Evolutionary conservation across 2,113 vertebrate species (phyloP), one percentile per base, ranked within the genome.

Genomic region (Dendrocopos noguchii): DNA sequence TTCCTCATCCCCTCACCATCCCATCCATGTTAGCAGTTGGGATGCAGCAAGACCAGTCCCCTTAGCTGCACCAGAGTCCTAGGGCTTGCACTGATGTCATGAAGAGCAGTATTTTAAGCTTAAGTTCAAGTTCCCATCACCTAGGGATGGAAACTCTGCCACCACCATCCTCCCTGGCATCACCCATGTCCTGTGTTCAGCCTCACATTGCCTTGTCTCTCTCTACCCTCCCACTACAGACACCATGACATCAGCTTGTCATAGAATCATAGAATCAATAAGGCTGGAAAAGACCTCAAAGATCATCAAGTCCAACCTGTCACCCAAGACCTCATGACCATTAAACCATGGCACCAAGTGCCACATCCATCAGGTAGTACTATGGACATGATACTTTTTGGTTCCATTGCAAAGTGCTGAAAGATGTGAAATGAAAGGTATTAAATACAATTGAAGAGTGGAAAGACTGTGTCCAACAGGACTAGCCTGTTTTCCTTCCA

Each of bases 361-460:
- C 36, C 36, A 39, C 36, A 9, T 39, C 36, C 36, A 91, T 73
- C 27, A 22, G 5, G 16, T 15, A 4, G 19, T 60, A n/a, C 80
- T 67, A 60, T 1, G 8, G 67, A 36, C 20, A 56, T 7, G 34
- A 3, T 22, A 25, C 12, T 47, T 60, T 65, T 74, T 34, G 3
- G 4, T 44, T 7, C 42, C 68, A 75, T 70, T 84, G 31, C 22
- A 14, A 81, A 86, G 74, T 46, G 53, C 9, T 92, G 88, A 92
- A 78, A 70, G 86, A 76, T 55, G 47, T 84, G 63, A 87, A 80
- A 84, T 1, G 9, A 81, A 86, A 76, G 27, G 14, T 73, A 87
- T 59, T 90, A 88, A 76, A 91, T 31, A 39, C 61, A 85, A 71
- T 67, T 57, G 74, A 66, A 84, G 73, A 72, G 61, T 72, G 52